Evolutionary conservation across 2,888 invertebrate species (phyloP).

Genomic region (Eilema caniola): DNA sequence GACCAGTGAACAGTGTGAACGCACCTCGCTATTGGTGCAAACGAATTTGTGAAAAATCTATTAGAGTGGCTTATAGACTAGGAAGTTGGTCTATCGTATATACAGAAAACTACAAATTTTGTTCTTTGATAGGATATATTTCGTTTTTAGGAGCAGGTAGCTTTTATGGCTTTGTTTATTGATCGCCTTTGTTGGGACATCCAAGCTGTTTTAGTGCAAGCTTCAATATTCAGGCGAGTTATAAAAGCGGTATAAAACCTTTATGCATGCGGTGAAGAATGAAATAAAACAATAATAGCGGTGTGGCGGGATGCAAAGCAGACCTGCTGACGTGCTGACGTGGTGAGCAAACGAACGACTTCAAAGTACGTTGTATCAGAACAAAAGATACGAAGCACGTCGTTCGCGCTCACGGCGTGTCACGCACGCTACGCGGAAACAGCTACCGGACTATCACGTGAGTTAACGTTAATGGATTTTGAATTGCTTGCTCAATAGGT

Average conservation of each 20-base stretch:
- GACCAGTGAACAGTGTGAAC: neutral
- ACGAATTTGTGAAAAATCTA: slow-evolving; percentile 7
- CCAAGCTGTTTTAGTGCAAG: slow-evolving; percentile 7
- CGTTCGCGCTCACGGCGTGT: slow-evolving; percentile 25
- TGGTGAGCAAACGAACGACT: slow-evolving; percentile 25
- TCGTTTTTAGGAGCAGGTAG: neutral
- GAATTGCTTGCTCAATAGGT: slow-evolving; percentile 38
- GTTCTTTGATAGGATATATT: neutral
- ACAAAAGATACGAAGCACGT: slow-evolving; percentile 38
- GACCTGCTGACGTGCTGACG: slow-evolving; percentile 5
- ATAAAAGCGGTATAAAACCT: slow-evolving; percentile 25
- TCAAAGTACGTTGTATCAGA: slow-evolving; percentile 21
- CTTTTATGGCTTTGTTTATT: slow-evolving; percentile 12
- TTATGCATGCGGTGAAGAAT: slow-evolving; percentile 21
- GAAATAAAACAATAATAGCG: slow-evolving; percentile 20
- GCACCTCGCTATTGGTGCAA: neutral
- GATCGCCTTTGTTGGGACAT: slow-evolving; percentile 12
- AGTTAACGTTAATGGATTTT: slow-evolving; percentile 40
- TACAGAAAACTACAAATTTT: neutral
- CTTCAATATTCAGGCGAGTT: slow-evolving; percentile 19
- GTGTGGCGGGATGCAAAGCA: slow-evolving; percentile 17
- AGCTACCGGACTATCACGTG: slow-evolving; percentile 27
- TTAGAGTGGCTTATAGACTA: neutral
- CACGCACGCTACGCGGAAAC: slow-evolving; percentile 27
- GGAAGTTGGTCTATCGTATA: neutral